Percentiles rank a stretch among this genome's conserved stretches.
Evolutionary conservation across 2,113 vertebrate species (phyloP).

Genomic region (Psammodynastes pulverulentus): DNA sequence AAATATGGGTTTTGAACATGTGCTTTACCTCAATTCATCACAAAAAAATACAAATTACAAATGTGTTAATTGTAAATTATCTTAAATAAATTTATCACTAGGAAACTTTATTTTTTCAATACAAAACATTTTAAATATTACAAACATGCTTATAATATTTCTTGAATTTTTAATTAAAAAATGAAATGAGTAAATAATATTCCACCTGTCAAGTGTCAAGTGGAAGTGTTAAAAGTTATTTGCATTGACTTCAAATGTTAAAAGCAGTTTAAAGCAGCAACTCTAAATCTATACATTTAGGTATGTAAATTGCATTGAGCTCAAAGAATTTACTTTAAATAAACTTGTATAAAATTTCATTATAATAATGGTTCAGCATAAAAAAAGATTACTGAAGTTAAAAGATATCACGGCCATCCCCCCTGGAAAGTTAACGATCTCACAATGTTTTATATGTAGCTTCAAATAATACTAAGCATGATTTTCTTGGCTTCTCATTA

Average conservation of each 20-base stretch:
- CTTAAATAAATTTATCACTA: neutral
- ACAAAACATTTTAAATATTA: neutral
- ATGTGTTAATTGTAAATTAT: neutral
- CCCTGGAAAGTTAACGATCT: neutral
- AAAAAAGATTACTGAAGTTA: neutral
- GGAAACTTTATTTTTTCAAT: neutral
- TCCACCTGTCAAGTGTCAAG: neutral
- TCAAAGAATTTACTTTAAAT: neutral
- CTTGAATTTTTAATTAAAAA: neutral
- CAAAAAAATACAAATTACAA: neutral
- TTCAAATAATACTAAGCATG: neutral
- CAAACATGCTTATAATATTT: neutral
- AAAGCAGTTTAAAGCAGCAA: neutral
- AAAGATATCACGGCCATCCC: neutral
- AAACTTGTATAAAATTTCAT: neutral
- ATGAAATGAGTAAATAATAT: neutral
- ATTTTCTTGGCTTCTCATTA: conserved; percentile 41
- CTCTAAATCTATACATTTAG: neutral
- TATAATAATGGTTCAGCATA: conserved; percentile 7
- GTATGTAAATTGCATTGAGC: neutral
- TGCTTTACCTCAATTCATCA: conserved; percentile 3
- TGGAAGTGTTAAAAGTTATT: neutral
- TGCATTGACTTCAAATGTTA: conserved; percentile 27
- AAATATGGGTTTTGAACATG: neutral
- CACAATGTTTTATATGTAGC: neutral